Evolutionary conservation across 2,888 invertebrate species (phyloP), one percentile per base, ranked within the genome.

Genomic region (Ectemnius lituratus): DNA sequence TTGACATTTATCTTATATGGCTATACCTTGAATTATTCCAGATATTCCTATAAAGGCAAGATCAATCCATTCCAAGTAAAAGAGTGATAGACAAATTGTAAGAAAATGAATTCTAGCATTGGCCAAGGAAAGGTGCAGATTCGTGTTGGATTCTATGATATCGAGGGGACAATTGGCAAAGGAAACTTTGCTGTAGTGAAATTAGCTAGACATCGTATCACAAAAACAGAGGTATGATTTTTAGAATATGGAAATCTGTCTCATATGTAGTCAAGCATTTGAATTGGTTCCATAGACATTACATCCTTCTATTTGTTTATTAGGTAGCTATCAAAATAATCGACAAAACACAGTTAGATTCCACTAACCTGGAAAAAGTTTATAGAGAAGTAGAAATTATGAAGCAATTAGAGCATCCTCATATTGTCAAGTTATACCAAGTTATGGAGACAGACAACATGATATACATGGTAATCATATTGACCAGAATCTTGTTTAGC

Each of bases 121-220:
- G 83, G 85, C 23, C 88, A 89, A 82, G 84, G 88, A 71, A 90
- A 90, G 71, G 90, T 88, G 67, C 94, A 95, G 85, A 95, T 97
- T 89, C 94, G 97, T 88, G 97, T 99, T 89, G 99, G 99, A 86
- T 98, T 98, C 93, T 99, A 99, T 92, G 98, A 98, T 92, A 97
- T 99, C 91, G 98, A 98, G 92, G 94, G 96, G 89, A 99, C 99
- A 88, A 98, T 99, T 89, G 99, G 99, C 87, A 98, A 98, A 92
- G 99, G 99, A 67, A 99, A 99, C 93, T 99, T 99, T 93, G 99
- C 99, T 84, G 98, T 99, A 86, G 99, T 99, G 87, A 99, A 99
- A 92, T 93, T 99, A 91, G 99, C 99, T 86, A 95, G 97, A 91
- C 99, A 99, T 94, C 95, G 97, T 91, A 97, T 99, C 91, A 99